These are phyloP conservation scores for Caenorhabditis wallacei DNA, from an alignment of 2,888 invertebrate species.

Conservation along the genomic window DNA sequence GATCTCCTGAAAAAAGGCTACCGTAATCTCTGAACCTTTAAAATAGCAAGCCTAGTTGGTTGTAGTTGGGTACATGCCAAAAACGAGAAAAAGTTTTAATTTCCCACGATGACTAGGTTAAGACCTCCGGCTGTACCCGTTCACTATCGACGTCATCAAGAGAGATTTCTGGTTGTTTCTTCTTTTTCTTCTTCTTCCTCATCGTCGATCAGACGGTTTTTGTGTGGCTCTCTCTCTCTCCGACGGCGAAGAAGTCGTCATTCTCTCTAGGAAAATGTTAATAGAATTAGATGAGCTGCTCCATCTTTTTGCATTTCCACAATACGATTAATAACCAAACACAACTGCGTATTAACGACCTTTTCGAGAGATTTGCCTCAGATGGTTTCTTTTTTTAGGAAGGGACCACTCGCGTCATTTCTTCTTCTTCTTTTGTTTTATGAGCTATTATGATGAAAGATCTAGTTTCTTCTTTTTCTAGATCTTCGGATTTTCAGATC, in stretches of 20 bases:
- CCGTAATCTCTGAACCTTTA: conserved; percentile 24
- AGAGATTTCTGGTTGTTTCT: not conserved
- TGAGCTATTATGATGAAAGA: not conserved
- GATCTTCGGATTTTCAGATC: conserved; percentile 28
- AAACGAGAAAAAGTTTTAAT: not conserved
- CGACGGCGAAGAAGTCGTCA: conserved; percentile 13
- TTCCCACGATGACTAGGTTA: conserved; percentile 16
- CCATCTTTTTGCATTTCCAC: conserved; percentile 30
- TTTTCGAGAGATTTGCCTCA: conserved; percentile 27
- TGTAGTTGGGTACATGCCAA: not conserved
- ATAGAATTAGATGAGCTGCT: conserved; percentile 31
- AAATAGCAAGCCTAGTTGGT: not conserved
- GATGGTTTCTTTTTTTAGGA: conserved; percentile 29
- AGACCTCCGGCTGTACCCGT: conserved; percentile 34
- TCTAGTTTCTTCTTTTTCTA: conserved; percentile 2
- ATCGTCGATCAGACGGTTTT: conserved; percentile 58
- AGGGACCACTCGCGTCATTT: conserved; percentile 33
- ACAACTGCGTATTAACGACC: conserved; percentile 38
- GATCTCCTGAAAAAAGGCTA: not conserved
- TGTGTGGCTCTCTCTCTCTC: too few relatives aligned
- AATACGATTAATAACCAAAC: conserved; percentile 52
- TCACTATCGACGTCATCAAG: conserved; percentile 18
- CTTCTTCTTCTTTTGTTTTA: conserved; percentile 15
- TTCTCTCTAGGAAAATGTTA: conserved; percentile 37
- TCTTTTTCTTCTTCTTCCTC: conserved; percentile 30